phyloP scores from a whole-genome alignment of 1,140 invertebrate species.

The Chrysomallon squamiferum region DNA sequence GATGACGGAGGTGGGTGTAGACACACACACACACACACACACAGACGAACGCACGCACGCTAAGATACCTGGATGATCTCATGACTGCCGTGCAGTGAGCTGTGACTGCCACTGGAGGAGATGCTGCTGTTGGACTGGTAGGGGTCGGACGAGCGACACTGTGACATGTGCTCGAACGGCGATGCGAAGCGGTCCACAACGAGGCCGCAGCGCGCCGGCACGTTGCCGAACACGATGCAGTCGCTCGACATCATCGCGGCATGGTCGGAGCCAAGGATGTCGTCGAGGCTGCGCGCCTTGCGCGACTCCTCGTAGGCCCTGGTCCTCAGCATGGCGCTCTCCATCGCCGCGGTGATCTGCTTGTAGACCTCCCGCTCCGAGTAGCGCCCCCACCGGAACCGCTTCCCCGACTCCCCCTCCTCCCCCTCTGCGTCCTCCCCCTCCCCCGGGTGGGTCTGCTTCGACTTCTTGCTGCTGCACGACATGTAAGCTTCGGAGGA shows the following conservation, averaged over 20 bases:
- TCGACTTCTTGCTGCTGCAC: constrained; percentile 47
- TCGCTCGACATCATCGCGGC: constrained; percentile 22
- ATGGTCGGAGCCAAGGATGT: constrained; percentile 50
- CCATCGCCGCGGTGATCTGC: constrained; percentile 58
- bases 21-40: neutral
- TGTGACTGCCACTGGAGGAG: constrained; percentile 58
- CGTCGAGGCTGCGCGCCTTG: constrained; percentile 61
- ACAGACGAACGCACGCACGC: neutral
- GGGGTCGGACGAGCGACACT: constrained; percentile 42
- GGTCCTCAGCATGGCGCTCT: constrained; percentile 54
- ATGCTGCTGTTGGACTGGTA: constrained; percentile 60
- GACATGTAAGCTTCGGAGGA: constrained; percentile 44
- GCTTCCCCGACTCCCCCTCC: constrained; percentile 17
- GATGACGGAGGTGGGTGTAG: no score
- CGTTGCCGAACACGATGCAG: constrained; percentile 38
- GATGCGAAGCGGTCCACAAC: constrained; percentile 30
- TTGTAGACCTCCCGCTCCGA: constrained; percentile 53
- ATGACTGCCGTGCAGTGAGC: constrained; percentile 56
- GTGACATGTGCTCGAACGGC: constrained; percentile 32
- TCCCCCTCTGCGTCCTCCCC: constrained; percentile 16
- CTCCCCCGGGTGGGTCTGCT: constrained; percentile 24
- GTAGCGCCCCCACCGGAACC: constrained; percentile 41
- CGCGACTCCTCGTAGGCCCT: constrained; percentile 49
- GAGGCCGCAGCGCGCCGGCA: constrained; percentile 33
- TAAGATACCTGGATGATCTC: constrained; percentile 60